Percentiles rank a stretch among this genome's conserved stretches.
phyloP scores from a whole-genome alignment of 1,140 invertebrate genomes.

The Cydia splendana region DNA sequence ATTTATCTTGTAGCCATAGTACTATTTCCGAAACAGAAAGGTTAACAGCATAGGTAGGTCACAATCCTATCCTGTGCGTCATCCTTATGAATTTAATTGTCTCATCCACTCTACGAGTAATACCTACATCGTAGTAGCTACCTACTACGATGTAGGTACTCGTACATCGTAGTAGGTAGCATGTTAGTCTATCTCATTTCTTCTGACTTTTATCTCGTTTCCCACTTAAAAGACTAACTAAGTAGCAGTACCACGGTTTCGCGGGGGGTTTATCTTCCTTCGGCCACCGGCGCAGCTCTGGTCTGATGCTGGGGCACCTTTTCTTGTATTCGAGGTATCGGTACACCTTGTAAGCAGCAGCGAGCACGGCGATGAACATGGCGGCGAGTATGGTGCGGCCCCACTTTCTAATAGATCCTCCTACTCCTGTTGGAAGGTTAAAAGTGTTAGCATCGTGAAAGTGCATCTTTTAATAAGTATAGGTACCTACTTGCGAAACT shows the following conservation, averaged over 20 bases:
- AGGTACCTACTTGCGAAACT: no score
- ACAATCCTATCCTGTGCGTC: no score
- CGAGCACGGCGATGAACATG: not conserved
- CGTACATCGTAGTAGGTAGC: no score
- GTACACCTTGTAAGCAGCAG: not conserved
- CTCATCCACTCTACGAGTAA: not conserved
- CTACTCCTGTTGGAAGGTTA: not conserved
- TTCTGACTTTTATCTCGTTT: not conserved
- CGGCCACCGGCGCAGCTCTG: not conserved
- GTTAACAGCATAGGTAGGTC: no score
- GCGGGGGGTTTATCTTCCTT: not conserved
- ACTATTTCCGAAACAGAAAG: no score
- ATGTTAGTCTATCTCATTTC: not conserved
- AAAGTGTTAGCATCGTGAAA: no score
- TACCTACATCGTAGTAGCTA: no score
- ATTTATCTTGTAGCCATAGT: no score
- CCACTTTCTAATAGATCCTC: not conserved
- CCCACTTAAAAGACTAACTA: not conserved
- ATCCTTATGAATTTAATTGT: no score
- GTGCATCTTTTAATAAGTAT: no score
- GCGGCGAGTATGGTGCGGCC: not conserved
- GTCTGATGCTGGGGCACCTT: not conserved
- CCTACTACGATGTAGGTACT: no score
- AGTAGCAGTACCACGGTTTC: not conserved
- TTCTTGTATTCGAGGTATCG: not conserved